Evolutionary conservation across 2,113 vertebrate species (phyloP).

Genomic region (Mormyrus lacerda): DNA sequence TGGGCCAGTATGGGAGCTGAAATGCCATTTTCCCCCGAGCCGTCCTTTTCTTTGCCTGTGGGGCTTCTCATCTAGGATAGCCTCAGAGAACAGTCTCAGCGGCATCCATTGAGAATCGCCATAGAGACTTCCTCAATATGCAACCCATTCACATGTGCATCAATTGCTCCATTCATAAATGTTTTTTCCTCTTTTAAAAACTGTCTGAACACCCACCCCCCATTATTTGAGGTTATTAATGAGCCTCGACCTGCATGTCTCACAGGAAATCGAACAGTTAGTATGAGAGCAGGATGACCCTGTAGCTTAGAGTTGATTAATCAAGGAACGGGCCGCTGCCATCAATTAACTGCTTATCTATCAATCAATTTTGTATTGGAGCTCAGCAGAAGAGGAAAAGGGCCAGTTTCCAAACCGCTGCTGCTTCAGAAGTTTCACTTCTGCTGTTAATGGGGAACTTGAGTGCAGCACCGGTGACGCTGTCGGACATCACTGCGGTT

Average conservation of each 20-base stretch:
- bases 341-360: not conserved
- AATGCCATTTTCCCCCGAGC: not conserved
- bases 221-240: not conserved
- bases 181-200: constrained; percentile 21
- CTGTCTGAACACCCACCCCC: not conserved
- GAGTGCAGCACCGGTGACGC: not conserved
- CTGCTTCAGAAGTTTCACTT: constrained; percentile 8
- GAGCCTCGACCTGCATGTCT: not conserved
- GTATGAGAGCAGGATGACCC: not conserved
- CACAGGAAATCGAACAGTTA: not conserved
- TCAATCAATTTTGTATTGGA: not conserved
- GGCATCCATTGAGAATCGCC: constrained; percentile 43
- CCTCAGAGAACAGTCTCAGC: not conserved
- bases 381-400: constrained; percentile 5
- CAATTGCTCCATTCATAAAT: constrained; percentile 24
- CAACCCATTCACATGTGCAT: constrained; percentile 31
- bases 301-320: not conserved
- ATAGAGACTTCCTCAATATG: constrained; percentile 43
- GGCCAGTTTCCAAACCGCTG: not conserved
- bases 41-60: not conserved
- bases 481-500: not conserved
- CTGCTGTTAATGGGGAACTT: constrained; percentile 13
- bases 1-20: not conserved
- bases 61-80: not conserved
- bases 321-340: not conserved